Percentiles rank a stretch among this genome's conserved stretches.
These are phyloP conservation scores for Petrophora chlorosata DNA, from an alignment of 2,888 invertebrate species.

Conservation along the genomic window DNA sequence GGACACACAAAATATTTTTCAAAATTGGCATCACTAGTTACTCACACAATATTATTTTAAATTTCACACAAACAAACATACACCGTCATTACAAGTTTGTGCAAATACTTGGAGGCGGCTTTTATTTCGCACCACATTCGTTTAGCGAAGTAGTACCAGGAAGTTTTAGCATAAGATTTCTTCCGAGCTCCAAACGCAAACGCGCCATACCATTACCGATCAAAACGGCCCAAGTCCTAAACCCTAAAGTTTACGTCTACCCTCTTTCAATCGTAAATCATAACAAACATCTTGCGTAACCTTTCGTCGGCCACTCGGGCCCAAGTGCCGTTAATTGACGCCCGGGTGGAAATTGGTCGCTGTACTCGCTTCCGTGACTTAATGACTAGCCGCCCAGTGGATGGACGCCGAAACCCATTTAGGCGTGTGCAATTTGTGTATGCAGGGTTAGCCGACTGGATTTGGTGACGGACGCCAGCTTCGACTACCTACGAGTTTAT, in stretches of 20 bases:
- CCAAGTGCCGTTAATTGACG: slow-evolving; percentile 80
- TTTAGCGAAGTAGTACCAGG: too few species aligned
- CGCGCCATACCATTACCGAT: slow-evolving; percentile 22
- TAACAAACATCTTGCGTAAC: slow-evolving; percentile 79
- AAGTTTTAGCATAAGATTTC: slow-evolving; percentile 11
- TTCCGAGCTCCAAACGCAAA: slow-evolving; percentile 3
- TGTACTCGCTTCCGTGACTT: slow-evolving; percentile 80
- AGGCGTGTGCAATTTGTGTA: slow-evolving; percentile 78
- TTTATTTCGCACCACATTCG: too few species aligned
- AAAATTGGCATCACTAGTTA: too few species aligned
- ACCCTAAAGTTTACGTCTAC: slow-evolving; percentile 28
- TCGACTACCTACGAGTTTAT: slow-evolving; percentile 4
- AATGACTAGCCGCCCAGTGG: slow-evolving; percentile 78
- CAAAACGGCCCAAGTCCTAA: slow-evolving; percentile 19
- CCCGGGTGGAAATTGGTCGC: slow-evolving; percentile 80
- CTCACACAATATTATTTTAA: too few species aligned
- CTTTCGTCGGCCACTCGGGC: slow-evolving; percentile 62
- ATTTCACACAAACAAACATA: too few species aligned
- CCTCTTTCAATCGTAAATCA: slow-evolving; percentile 68
- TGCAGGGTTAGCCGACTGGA: slow-evolving; percentile 67
- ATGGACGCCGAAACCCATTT: slow-evolving; percentile 80
- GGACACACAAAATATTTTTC: too few species aligned
- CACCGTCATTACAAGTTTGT: too few species aligned
- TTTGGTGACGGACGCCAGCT: slow-evolving; percentile 49
- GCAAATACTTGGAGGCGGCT: too few species aligned